phyloP scores from a whole-genome alignment of 2,113 vertebrate species.

The Poecile atricapillus region DNA sequence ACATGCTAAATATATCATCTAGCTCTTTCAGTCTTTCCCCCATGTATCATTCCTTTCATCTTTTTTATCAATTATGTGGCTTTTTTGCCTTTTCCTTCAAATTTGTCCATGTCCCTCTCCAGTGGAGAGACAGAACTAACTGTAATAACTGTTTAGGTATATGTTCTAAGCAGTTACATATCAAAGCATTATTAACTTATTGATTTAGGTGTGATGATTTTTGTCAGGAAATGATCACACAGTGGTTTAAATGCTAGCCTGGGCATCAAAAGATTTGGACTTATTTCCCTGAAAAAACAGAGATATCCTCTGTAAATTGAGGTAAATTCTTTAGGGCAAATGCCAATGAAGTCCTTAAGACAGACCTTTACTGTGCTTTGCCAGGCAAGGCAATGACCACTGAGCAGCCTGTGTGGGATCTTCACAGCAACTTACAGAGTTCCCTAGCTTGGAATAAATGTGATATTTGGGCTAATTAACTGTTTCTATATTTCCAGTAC shows the following conservation, averaged over 20 bases:
- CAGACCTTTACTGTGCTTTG: not conserved
- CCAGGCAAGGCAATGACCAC: not conserved
- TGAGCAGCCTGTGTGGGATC: not conserved
- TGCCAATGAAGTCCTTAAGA: not conserved
- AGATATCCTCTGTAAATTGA: not conserved
- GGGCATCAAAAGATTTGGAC: not conserved
- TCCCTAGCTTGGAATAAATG: not conserved
- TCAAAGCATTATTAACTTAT: not conserved
- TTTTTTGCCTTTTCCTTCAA: not conserved
- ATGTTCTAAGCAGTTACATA: not conserved
- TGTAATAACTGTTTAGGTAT: not conserved
- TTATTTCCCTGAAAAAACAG: not conserved
- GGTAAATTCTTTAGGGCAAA: not conserved
- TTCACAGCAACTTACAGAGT: not conserved
- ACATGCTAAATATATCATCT: not conserved
- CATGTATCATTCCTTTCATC: not conserved
- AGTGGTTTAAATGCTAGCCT: not conserved
- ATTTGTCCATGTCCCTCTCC: not conserved
- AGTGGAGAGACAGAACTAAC: not conserved
- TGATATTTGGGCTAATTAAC: not conserved
- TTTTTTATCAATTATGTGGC: not conserved
- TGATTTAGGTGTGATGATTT: not conserved
- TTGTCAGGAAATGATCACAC: not conserved
- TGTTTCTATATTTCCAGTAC: not conserved
- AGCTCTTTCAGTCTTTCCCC: not conserved